Base-by-base conservation (phyloP, 2,888 invertebrate species). In the Lordiphosa fenestrarum region DNA sequence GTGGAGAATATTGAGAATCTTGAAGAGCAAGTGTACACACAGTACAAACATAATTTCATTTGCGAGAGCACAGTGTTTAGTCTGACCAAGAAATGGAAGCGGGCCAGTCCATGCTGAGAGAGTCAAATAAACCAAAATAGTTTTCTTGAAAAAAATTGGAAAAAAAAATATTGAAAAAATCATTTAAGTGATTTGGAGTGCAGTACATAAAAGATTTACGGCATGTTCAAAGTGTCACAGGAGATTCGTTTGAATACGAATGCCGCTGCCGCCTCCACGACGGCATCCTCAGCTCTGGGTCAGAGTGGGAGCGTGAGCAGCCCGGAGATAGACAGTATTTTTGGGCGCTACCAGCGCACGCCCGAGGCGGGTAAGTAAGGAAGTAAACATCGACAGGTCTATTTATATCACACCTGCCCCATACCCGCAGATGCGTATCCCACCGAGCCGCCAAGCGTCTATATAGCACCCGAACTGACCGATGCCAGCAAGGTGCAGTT, bases 181-280 rank as follows among this genome's bases (percentile, higher is more conserved):
- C 37, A 47, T 65, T 46, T 46, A 57, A 56, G 4, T 39, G 40
- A 49, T 61, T 66, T 49, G 49, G 38, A 15, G 36, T 21, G n/a
- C 3, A 50, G 51, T 23, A 53, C 46, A 53, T 12, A 7, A 6
- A 9, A 35, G 30, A 47, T 47, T 55, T 25, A 62, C 42, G 73
- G 69, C 57, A 89, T 89, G 89, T 89, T 86, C 62, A 88, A 87
- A 85, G 86, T 85, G 69, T 89, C 89, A 53, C 89, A 89, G 72
- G 88, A 89, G 73, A 88, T 89, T 64, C 86, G 87, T 55, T 72
- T 89, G 23, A 87, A 86, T 62, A 84, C 83, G 23, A 76, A 66
- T 53, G 56, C 69, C n/a, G 59, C 66, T 6, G 42, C 50, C 5
- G 46, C 60, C 54, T 61, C 50, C 44, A 30, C 6, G 15, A 15